Percentiles rank a stretch among this genome's conserved stretches.
Evolutionary conservation across 2,888 invertebrate genomes (phyloP).

Genomic region (Nomada flava): DNA sequence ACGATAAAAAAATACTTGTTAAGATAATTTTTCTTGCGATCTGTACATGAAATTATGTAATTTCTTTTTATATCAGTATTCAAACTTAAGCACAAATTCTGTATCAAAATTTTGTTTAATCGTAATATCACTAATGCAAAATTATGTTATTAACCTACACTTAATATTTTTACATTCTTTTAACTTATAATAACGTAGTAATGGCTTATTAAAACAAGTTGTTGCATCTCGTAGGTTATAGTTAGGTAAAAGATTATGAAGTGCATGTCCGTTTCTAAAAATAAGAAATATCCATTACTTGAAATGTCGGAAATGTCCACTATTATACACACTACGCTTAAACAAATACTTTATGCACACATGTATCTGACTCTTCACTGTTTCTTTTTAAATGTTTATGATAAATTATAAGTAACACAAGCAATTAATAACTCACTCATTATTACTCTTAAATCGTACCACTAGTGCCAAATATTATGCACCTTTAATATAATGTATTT

Average conservation of each 20-base stretch:
- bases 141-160: slow-evolving; percentile 45
- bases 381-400: slow-evolving; percentile 50
- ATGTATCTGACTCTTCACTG: slow-evolving; percentile 49
- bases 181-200: slow-evolving; percentile 43
- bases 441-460: slow-evolving; percentile 51
- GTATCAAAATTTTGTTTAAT: slow-evolving; percentile 54
- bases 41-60: slow-evolving; percentile 50
- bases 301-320: slow-evolving; percentile 58
- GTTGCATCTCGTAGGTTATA: slow-evolving; percentile 47
- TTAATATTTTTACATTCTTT: slow-evolving; percentile 54
- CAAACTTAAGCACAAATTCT: slow-evolving; percentile 51
- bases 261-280: slow-evolving; percentile 56
- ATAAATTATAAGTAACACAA: slow-evolving; percentile 54
- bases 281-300: slow-evolving; percentile 57
- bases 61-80: slow-evolving; percentile 44
- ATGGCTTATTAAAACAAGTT: slow-evolving; percentile 45
- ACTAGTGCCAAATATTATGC: slow-evolving; percentile 47
- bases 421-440: slow-evolving; percentile 38
- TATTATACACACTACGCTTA: slow-evolving; percentile 51
- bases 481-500: slow-evolving; percentile 42
- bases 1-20: slow-evolving; percentile 58
- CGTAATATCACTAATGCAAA: slow-evolving; percentile 43
- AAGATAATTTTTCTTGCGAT: slow-evolving; percentile 49
- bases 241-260: slow-evolving; percentile 51
- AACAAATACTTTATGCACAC: slow-evolving; percentile 54